These are phyloP conservation scores for Andinoacara biseriatus DNA, from an alignment of 2,113 vertebrate species.

Conservation along the genomic window DNA sequence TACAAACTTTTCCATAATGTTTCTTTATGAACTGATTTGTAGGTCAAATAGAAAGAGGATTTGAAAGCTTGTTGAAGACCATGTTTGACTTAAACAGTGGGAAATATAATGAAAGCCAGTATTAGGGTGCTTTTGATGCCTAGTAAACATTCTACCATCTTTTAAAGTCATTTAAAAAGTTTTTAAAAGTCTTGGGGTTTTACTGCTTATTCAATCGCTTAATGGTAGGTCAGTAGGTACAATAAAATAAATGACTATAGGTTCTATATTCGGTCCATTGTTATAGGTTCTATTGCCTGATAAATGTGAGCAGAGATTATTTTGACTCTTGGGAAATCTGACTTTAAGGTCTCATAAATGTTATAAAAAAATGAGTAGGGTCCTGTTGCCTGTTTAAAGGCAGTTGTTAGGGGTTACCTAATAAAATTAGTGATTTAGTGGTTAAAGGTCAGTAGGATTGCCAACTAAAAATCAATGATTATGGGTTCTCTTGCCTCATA, in stretches of 20 bases:
- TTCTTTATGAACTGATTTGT: not conserved
- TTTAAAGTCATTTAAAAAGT: too few species aligned
- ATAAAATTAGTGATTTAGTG: not conserved
- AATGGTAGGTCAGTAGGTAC: not conserved
- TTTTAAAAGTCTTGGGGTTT: not conserved
- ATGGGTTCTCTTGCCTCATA: not conserved
- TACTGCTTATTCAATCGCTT: not conserved
- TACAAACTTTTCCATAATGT: not conserved
- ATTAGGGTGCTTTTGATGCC: not conserved
- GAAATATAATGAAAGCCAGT: not conserved
- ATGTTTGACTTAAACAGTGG: not conserved
- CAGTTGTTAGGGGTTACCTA: not conserved
- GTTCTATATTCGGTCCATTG: not conserved
- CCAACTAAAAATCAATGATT: not conserved
- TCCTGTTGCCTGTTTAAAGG: not conserved
- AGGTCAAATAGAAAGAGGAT: not conserved
- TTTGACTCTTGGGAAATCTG: not conserved
- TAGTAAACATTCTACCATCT: not conserved
- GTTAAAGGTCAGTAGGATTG: not conserved
- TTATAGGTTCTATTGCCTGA: not conserved
- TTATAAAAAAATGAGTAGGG: not conserved
- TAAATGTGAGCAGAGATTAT: not conserved
- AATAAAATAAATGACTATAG: not conserved
- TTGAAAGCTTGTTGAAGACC: not conserved
- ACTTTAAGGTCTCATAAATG: not conserved